Evolutionary conservation across 2,888 invertebrate species (phyloP).

Genomic region (Thysanoteuthis rhombus): DNA sequence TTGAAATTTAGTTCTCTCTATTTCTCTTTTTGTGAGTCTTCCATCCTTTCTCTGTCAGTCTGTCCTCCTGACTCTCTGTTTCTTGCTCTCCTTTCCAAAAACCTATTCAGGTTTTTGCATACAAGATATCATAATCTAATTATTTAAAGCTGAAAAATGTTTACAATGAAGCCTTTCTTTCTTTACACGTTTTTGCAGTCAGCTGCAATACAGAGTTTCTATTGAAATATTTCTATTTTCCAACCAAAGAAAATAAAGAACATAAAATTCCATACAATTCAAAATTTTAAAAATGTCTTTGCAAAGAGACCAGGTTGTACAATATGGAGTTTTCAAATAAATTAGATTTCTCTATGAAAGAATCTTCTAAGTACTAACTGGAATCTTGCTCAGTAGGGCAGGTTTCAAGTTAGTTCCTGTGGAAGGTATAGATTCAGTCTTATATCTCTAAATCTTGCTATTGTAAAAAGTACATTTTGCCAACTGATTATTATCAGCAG

Average conservation of each 20-base stretch:
- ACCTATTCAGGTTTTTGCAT: neutral
- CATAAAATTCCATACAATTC: neutral
- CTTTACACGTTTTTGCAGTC: neutral
- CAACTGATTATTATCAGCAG: no score
- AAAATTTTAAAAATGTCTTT: no score
- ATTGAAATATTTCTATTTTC: neutral
- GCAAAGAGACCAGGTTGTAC: neutral
- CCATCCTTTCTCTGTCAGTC: neutral
- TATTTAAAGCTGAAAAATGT: neutral
- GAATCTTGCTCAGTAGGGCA: no score
- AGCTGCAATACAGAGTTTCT: neutral
- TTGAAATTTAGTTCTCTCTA: no score
- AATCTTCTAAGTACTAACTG: no score
- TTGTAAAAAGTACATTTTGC: no score
- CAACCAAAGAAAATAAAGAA: neutral
- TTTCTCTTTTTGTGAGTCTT: no score
- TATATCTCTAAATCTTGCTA: no score
- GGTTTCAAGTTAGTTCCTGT: no score
- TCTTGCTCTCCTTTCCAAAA: neutral
- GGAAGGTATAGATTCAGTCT: no score
- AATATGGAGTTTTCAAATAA: neutral
- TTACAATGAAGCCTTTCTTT: neutral
- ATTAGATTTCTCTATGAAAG: neutral
- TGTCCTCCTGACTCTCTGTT: neutral
- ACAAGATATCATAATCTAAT: neutral